Conservation (phyloP, 2,113 vertebrate species). For the Lipotes vexillifer region DNA sequence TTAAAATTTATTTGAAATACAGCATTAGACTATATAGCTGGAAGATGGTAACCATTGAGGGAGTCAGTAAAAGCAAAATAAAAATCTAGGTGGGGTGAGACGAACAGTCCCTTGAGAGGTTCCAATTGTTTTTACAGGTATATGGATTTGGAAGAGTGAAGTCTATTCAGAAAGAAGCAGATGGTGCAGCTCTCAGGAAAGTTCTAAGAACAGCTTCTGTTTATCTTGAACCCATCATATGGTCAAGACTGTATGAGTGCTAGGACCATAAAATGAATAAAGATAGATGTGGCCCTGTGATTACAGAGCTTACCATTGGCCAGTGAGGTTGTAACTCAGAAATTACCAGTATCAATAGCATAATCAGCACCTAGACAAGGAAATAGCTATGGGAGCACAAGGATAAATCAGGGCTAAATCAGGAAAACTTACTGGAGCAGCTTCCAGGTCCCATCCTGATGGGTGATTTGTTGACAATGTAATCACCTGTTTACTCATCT, state of each 20-base stretch:
- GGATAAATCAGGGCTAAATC: not conserved
- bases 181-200: not conserved
- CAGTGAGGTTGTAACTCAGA: not conserved
- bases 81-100: slow-evolving; percentile 11
- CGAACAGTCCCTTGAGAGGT: not conserved
- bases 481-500: not conserved
- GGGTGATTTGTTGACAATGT: not conserved
- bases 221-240: not conserved
- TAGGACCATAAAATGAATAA: not conserved
- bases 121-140: slow-evolving; percentile 1
- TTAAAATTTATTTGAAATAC: slow-evolving; percentile 33
- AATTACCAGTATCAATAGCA: not conserved
- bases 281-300: not conserved
- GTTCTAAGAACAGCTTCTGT: not conserved
- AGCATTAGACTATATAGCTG: slow-evolving; percentile 23
- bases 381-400: not conserved
- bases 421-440: not conserved
- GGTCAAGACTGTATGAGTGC: not conserved
- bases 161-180: not conserved
- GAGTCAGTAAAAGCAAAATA: not conserved
- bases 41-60: not conserved
- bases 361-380: not conserved
- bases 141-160: not conserved
- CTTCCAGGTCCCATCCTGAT: not conserved
- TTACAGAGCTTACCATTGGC: not conserved